Percentiles rank a stretch among this genome's conserved stretches.
Evolutionary conservation across 2,797 vertebrate genomes (phyloP).

Genomic region (Aphelocoma californica): DNA sequence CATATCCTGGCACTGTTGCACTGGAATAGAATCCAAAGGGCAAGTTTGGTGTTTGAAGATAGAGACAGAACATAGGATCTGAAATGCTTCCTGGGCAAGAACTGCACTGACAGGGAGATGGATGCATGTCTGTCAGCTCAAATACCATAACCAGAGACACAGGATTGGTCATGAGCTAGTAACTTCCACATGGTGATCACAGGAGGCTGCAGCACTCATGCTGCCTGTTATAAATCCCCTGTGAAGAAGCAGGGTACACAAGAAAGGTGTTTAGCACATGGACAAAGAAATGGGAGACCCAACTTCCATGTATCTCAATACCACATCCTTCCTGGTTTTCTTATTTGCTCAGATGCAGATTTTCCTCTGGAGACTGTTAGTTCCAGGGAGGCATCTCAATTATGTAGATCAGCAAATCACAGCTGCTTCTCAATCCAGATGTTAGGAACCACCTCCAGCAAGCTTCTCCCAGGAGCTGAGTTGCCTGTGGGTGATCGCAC

Average conservation of each 20-base stretch:
- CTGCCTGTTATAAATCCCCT: neutral
- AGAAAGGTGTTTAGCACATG: neutral
- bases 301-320: neutral
- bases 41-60: neutral
- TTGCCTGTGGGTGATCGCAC: neutral
- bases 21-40: neutral
- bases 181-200: neutral
- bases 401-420: conserved; percentile 9
- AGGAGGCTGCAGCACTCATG: neutral
- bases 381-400: conserved; percentile 5
- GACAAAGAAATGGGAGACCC: neutral
- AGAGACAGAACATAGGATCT: neutral
- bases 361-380: conserved; percentile 3
- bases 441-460: neutral
- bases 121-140: neutral
- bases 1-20: neutral
- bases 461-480: neutral
- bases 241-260: neutral
- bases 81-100: neutral
- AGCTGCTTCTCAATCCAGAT: conserved; percentile 15
- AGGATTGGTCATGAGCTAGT: neutral
- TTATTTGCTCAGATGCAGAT: neutral
- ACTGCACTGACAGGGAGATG: neutral
- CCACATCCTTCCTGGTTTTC: conserved; percentile 1
- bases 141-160: neutral